Evolutionary conservation across 2,888 invertebrate species (phyloP).

Genomic region (Chrysolina oricalcia): DNA sequence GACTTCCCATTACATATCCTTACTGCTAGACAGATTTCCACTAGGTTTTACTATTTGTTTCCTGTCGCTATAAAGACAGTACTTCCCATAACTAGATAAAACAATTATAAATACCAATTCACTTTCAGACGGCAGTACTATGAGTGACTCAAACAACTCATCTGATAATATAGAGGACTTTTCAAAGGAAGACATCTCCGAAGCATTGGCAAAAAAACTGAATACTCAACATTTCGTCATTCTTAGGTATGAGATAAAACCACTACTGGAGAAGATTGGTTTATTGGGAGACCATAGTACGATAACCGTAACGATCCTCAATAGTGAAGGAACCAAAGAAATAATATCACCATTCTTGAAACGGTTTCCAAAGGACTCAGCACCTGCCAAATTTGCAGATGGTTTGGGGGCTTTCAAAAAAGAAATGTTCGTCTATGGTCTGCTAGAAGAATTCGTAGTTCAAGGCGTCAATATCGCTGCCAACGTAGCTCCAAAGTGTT

Average conservation of each 20-base stretch:
- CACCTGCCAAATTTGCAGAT: conserved; percentile 58
- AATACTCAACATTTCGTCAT: conserved; percentile 53
- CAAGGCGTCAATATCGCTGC: conserved; percentile 50
- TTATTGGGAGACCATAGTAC: conserved; percentile 62
- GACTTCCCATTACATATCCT: too few species aligned
- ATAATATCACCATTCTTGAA: conserved; percentile 62
- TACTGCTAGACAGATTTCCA: too few species aligned
- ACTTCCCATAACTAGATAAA: neutral
- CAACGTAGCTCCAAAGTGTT: conserved; percentile 67
- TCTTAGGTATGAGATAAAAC: conserved; percentile 46
- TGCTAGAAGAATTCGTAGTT: conserved; percentile 55
- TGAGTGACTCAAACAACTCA: neutral
- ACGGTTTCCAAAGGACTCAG: conserved; percentile 59
- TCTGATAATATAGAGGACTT: conserved; percentile 22
- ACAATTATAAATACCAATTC: neutral
- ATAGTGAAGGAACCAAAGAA: conserved; percentile 45
- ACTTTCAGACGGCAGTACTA: conserved; percentile 13
- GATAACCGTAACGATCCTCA: conserved; percentile 54
- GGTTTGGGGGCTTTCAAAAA: conserved; percentile 61
- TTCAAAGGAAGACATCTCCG: conserved; percentile 40
- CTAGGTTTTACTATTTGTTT: too few species aligned
- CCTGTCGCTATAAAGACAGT: neutral
- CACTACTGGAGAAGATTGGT: conserved; percentile 56
- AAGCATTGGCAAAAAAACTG: conserved; percentile 51
- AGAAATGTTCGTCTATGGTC: conserved; percentile 60